A percentile compares a stretch with the other conserved stretches of the same genome.
phyloP scores from a whole-genome alignment of 2,113 vertebrate genomes.

The Ciconia boyciana region DNA sequence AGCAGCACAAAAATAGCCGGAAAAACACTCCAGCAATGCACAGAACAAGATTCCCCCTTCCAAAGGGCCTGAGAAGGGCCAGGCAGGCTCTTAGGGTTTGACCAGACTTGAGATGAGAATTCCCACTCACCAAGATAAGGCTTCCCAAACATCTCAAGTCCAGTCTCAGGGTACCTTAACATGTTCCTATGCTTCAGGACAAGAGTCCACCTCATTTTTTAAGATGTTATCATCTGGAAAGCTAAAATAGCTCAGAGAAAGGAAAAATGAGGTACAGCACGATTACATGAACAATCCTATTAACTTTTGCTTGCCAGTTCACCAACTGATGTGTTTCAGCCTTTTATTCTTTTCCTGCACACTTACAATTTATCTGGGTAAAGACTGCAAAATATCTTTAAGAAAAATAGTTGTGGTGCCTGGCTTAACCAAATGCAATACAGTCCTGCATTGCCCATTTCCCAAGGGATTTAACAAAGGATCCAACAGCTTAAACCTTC shows the following conservation, averaged over 20 bases:
- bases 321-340: not conserved
- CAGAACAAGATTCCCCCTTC: not conserved
- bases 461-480: not conserved
- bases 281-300: not conserved
- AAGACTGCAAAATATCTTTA: not conserved
- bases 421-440: not conserved
- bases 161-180: not conserved
- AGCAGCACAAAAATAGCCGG: conserved; percentile 34
- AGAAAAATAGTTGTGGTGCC: not conserved
- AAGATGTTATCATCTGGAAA: not conserved
- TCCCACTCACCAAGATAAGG: not conserved
- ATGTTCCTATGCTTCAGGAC: not conserved
- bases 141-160: not conserved
- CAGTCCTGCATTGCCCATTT: not conserved
- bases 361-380: not conserved
- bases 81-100: not conserved
- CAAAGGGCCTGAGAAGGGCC: conserved; percentile 41
- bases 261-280: not conserved
- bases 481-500: not conserved
- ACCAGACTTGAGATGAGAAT: not conserved
- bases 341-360: not conserved
- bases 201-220: not conserved
- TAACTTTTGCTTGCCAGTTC: not conserved
- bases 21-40: conserved; percentile 27
- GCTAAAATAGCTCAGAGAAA: not conserved